A percentile compares a stretch with the other conserved stretches of the same genome.
These are phyloP conservation scores for Microtus montanus DNA, from an alignment of 2,113 vertebrate genomes.

Conservation along the genomic window DNA sequence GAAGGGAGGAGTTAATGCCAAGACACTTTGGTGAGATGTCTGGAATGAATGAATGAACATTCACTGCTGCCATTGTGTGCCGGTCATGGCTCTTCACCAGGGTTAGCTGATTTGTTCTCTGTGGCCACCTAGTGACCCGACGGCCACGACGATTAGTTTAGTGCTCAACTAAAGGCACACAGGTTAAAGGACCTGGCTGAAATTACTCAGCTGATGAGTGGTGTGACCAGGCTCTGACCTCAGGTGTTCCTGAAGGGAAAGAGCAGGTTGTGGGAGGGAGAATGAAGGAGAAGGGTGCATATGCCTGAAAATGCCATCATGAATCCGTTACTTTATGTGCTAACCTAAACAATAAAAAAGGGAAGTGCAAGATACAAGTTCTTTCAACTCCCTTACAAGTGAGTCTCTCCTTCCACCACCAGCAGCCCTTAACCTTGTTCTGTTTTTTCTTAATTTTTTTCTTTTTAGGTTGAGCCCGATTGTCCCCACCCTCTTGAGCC, in stretches of 20 bases:
- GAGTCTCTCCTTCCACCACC: background rate
- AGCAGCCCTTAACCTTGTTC: background rate
- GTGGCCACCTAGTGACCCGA: background rate
- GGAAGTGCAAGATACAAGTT: background rate
- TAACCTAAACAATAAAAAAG: background rate
- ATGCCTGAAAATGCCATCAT: background rate
- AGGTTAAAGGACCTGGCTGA: background rate
- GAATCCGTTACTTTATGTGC: background rate
- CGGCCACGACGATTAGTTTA: background rate
- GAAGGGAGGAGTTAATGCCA: background rate
- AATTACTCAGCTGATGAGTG: background rate
- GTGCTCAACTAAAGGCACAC: background rate
- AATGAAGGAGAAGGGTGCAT: background rate
- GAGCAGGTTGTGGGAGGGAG: background rate
- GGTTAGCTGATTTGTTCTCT: slow-evolving; percentile 4
- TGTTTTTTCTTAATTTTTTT: background rate
- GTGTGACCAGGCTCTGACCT: background rate
- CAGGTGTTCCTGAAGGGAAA: background rate
- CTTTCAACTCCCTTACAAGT: background rate
- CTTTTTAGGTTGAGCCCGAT: background rate
- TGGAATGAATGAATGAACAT: slow-evolving; percentile 49
- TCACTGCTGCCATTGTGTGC: background rate
- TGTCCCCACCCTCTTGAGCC: background rate
- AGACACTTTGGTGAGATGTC: background rate
- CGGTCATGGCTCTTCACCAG: background rate